Evolutionary conservation across 2,888 invertebrate species (phyloP), one percentile per base, ranked within the genome.

Genomic region (Pinctada fucata): DNA sequence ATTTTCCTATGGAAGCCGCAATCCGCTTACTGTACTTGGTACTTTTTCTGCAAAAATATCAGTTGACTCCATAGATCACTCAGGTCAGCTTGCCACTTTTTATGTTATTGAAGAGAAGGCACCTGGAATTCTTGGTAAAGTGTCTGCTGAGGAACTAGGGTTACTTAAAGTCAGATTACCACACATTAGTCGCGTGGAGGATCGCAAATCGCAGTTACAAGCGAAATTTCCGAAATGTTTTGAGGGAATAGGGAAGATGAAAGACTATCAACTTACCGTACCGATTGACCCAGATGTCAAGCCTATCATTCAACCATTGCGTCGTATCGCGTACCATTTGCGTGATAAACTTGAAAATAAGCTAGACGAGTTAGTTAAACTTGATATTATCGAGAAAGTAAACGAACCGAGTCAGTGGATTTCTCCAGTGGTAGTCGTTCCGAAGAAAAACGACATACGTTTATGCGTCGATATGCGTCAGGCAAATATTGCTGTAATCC

Each of bases 401-500:
- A n/a, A n/a, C n/a, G n/a, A n/a, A n/a, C n/a, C n/a, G n/a, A n/a
- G n/a, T n/a, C n/a, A n/a, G n/a, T n/a, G n/a, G n/a, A n/a, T n/a
- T n/a, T n/a, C n/a, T n/a, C n/a, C n/a, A n/a, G n/a, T n/a, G n/a
- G n/a, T n/a, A n/a, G n/a, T n/a, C n/a, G n/a, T n/a, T n/a, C n/a
- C n/a, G n/a, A n/a, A n/a, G n/a, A n/a, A n/a, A n/a, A n/a, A n/a
- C n/a, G n/a, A n/a, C n/a, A n/a, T 78, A 8, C 8, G 81, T 45
- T 49, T 83, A 2, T 80, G 80, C 47, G 75, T 78, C 13, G 78
- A 78, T n/a, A 72, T 80, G 75, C 50, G 72, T 16, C 64, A 65
- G 58, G 78, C 78, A 66, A 49, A 51, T 66, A 13, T 8, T 66
- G 8, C 8, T 31, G 1, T 16, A 74, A 5, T 16, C 50, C 8